Evolutionary conservation across 1,140 invertebrate genomes (phyloP).

Genomic region (Palaemon carinicauda): DNA sequence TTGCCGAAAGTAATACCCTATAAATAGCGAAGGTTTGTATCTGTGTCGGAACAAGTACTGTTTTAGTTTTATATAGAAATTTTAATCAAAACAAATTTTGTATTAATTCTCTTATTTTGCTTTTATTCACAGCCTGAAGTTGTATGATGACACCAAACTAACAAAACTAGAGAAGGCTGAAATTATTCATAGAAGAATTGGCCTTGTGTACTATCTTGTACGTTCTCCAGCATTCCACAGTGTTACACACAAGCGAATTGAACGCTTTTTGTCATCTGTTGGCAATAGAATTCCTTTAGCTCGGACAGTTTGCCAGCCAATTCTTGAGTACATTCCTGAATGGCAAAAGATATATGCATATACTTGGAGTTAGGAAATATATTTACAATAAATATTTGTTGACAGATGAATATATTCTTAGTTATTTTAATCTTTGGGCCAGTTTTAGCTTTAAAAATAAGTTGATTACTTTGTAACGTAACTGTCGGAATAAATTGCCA

Average conservation of each 20-base stretch:
- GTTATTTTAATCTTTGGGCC: neutral
- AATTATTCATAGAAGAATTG: slow-evolving; percentile 43
- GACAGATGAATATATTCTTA: neutral
- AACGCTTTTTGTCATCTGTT: slow-evolving; percentile 17
- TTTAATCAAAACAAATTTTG: no score
- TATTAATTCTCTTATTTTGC: neutral
- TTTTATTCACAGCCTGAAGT: slow-evolving; percentile 14
- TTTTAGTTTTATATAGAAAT: neutral
- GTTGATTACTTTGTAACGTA: no score
- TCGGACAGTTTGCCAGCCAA: slow-evolving; percentile 36
- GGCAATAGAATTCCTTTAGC: slow-evolving; percentile 45
- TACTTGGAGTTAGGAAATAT: slow-evolving; percentile 48
- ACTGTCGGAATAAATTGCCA: no score
- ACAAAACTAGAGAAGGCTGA: slow-evolving; percentile 35
- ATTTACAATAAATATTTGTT: no score
- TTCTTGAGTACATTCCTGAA: slow-evolving; percentile 52
- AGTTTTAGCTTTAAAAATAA: neutral
- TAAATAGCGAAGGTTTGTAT: no score
- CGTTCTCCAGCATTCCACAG: slow-evolving; percentile 51
- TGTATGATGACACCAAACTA: slow-evolving; percentile 25
- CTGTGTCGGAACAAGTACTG: neutral
- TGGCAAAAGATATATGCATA: slow-evolving; percentile 59
- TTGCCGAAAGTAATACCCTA: no score
- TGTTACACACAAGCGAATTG: slow-evolving; percentile 41
- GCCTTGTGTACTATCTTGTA: slow-evolving; percentile 53